A percentile compares a stretch with the other conserved stretches of the same genome.
These are phyloP conservation scores for Psilopsiagon aurifrons DNA, from an alignment of 2,113 vertebrate genomes.

Conservation along the genomic window DNA sequence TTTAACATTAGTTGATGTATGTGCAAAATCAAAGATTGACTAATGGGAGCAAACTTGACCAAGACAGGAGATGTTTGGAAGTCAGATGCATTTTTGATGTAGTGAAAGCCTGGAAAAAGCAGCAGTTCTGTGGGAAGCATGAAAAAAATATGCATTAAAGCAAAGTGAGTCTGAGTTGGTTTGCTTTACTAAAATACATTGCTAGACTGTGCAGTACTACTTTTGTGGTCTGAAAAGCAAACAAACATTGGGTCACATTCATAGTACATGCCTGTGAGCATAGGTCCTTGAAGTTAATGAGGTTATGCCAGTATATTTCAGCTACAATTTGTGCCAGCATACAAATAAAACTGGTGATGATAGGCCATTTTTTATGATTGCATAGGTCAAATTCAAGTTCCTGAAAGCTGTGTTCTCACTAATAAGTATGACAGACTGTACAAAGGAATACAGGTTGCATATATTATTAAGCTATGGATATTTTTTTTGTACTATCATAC, in stretches of 20 bases:
- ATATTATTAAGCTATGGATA: not conserved
- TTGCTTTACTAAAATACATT: not conserved
- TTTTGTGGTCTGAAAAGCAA: constrained; percentile 40
- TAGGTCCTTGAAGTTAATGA: not conserved
- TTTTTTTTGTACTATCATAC: not conserved
- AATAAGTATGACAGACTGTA: not conserved
- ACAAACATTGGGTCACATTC: not conserved
- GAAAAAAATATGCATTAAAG: not conserved
- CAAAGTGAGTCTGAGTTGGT: not conserved
- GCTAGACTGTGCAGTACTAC: not conserved
- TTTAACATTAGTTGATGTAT: constrained; percentile 51
- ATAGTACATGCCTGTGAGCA: not conserved
- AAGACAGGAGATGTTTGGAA: constrained; percentile 32
- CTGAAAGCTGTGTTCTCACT: not conserved
- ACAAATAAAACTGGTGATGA: not conserved
- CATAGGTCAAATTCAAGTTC: not conserved
- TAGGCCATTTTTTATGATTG: not conserved
- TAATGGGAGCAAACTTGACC: constrained; percentile 31
- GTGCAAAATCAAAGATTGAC: constrained; percentile 26
- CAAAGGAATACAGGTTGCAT: not conserved
- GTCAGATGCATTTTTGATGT: constrained; percentile 47
- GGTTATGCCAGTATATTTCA: not conserved
- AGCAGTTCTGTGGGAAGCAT: not conserved
- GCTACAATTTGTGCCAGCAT: not conserved
- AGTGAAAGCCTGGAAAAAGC: constrained; percentile 20